These are phyloP conservation scores for Dascyllus trimaculatus DNA, from an alignment of 2,113 vertebrate species.

Conservation along the genomic window DNA sequence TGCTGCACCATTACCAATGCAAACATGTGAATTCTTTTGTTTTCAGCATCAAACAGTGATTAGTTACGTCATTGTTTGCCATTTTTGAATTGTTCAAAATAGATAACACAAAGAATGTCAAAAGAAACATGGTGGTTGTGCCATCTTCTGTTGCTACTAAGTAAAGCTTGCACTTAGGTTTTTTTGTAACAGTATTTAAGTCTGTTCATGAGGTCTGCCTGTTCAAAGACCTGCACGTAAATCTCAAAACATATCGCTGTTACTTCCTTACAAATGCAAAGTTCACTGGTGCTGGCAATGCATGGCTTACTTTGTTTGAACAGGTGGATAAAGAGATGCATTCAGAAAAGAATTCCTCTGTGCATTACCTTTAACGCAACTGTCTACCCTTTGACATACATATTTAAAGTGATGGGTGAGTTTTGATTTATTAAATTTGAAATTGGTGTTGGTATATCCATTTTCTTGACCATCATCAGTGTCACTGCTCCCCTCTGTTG, in stretches of 20 bases:
- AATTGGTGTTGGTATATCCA: not conserved
- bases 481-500: not conserved
- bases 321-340: conserved; percentile 82
- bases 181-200: conserved; percentile 60
- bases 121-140: conserved; percentile 47
- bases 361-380: conserved; percentile 81
- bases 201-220: conserved; percentile 50
- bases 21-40: conserved; percentile 49
- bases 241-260: conserved; percentile 56
- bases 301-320: conserved; percentile 70
- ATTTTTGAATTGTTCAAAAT: conserved; percentile 44
- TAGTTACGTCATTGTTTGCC: conserved; percentile 34
- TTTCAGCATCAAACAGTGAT: conserved; percentile 25
- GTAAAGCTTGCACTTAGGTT: conserved; percentile 49
- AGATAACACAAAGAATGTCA: conserved; percentile 49
- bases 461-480: not conserved
- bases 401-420: conserved; percentile 33
- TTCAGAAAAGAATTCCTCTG: conserved; percentile 71
- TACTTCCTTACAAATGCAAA: conserved; percentile 45
- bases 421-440: conserved; percentile 7
- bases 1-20: conserved; percentile 43
- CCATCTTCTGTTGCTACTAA: conserved; percentile 52
- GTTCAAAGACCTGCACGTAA: conserved; percentile 57
- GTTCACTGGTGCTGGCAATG: conserved; percentile 67
- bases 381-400: conserved; percentile 62